Conservation (phyloP, 2,113 vertebrate species). For the mouse (Mus musculus) region DNA sequence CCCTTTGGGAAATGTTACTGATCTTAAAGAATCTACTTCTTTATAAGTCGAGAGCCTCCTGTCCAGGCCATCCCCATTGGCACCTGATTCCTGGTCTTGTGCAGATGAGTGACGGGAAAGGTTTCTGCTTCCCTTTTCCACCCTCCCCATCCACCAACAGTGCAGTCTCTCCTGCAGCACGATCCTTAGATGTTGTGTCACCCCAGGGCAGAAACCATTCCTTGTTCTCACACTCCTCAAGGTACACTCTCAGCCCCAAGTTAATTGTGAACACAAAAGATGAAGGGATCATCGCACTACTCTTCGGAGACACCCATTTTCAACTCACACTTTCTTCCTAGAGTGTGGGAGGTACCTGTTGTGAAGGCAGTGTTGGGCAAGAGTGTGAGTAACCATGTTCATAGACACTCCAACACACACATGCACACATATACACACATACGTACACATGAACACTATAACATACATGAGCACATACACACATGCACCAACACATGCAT, state of each 20-base stretch:
- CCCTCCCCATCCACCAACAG: no score
- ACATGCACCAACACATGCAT: no score
- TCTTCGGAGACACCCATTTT: background rate
- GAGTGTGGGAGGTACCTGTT: background rate
- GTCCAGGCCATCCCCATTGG: background rate
- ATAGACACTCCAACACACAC: background rate
- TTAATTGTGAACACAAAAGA: conserved; percentile 35
- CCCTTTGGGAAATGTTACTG: background rate
- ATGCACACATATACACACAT: no score
- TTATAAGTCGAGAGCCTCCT: background rate
- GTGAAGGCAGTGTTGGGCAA: background rate
- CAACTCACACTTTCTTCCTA: conserved; percentile 28
- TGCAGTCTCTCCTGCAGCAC: background rate
- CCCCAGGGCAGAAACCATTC: background rate
- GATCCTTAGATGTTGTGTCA: background rate
- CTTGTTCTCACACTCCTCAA: conserved; percentile 16
- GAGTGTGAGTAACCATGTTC: background rate
- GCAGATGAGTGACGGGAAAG: background rate
- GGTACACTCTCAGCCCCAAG: background rate
- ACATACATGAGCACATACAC: no score
- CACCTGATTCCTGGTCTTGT: background rate
- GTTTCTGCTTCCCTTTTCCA: background rate
- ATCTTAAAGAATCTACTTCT: conserved; percentile 4
- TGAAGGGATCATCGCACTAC: background rate
- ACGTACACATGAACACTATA: no score